Conservation (phyloP, 1,140 invertebrate species). For the Coelopa frigida region DNA sequence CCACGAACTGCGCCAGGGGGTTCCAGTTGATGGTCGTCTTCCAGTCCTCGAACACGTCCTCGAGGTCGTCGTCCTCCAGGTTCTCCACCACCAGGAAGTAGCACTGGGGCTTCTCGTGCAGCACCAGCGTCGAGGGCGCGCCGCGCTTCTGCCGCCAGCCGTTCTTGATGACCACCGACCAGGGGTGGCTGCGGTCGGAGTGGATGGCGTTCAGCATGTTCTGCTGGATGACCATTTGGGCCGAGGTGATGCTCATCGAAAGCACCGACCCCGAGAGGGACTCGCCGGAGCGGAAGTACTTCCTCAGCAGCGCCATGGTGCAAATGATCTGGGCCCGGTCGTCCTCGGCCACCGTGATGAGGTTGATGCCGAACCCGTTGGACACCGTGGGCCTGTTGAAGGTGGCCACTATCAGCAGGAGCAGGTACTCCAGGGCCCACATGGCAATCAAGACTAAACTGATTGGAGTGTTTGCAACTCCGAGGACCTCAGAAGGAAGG, state of each 20-base stretch:
- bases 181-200: conserved; percentile 13
- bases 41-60: conserved; percentile 26
- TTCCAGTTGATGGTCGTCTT: conserved; percentile 36
- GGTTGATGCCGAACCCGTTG: conserved; percentile 25
- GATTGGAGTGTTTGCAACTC: no score
- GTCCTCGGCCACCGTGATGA: conserved; percentile 25
- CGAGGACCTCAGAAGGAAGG: no score
- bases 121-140: not conserved
- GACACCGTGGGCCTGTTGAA: not conserved
- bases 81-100: conserved; percentile 32
- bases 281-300: conserved; percentile 34
- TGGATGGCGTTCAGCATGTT: conserved; percentile 21
- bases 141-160: no score
- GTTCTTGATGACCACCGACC: conserved; percentile 22
- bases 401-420: no score
- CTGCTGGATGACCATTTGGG: conserved; percentile 18
- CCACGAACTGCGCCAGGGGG: conserved; percentile 37
- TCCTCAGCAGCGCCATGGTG: conserved; percentile 26
- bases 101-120: conserved; percentile 35
- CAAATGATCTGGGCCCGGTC: conserved; percentile 22
- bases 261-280: conserved; percentile 27
- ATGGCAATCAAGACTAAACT: no score
- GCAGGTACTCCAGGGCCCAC: no score
- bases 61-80: conserved; percentile 33
- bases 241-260: conserved; percentile 23